A percentile compares a stretch with the other conserved stretches of the same genome.
Conservation (phyloP, 2,113 vertebrate species). For the Cynoglossus semilaevis region DNA sequence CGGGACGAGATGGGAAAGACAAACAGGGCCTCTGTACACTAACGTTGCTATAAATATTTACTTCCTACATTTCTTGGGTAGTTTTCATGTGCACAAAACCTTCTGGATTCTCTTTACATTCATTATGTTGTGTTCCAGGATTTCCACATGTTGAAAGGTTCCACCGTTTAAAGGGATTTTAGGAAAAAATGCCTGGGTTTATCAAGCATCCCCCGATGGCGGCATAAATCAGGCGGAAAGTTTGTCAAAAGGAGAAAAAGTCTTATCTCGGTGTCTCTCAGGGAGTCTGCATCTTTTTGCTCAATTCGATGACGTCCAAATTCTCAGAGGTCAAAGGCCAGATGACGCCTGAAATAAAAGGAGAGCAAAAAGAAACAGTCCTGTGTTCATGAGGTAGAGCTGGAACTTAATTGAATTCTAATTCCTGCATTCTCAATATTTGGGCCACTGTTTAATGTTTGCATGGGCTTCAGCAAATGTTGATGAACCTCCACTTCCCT, state of each 20-base stretch:
- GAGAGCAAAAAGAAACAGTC: no score
- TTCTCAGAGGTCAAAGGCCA: no score
- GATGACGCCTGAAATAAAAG: no score
- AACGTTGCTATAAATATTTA: constrained; percentile 86
- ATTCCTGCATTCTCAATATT: no score
- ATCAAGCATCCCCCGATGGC: constrained; percentile 53
- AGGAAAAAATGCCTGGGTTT: constrained; percentile 42
- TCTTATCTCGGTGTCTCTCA: constrained; percentile 38
- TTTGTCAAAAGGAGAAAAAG: constrained; percentile 28
- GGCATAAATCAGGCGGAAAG: constrained; percentile 10
- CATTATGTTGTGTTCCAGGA: constrained; percentile 61
- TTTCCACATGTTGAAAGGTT: constrained; percentile 69
- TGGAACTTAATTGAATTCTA: no score
- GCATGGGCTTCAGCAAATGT: no score
- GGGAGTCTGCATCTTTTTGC: constrained; percentile 5
- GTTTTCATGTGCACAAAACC: constrained; percentile 88
- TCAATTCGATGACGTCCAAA: no score
- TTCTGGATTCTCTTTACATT: constrained; percentile 71
- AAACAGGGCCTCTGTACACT: constrained; percentile 88
- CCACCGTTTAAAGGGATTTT: constrained; percentile 61
- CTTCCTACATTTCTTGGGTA: constrained; percentile 90
- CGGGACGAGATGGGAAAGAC: constrained; percentile 43
- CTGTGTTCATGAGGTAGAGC: no score
- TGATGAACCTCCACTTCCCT: no score
- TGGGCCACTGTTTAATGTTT: no score